Base-by-base conservation (phyloP, 2,797 vertebrate genomes). In the Perodicticus potto region DNA sequence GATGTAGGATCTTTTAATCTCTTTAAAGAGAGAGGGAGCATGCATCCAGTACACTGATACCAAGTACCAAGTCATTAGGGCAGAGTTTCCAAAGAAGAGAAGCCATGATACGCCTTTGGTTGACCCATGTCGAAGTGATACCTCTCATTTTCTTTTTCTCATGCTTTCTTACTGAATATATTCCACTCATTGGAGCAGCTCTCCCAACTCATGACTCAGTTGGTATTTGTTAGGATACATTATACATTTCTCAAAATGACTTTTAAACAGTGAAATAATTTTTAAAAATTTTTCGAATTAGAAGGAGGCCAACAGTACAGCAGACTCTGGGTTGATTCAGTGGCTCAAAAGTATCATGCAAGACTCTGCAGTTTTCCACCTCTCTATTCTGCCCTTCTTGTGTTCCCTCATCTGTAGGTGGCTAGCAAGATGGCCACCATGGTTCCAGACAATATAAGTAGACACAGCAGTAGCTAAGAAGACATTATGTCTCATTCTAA, bases 241-340 rank as follows among this genome's bases (percentile, higher is more conserved):
- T 53, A 86, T 55, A 76, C 22, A 14, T 34, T 67, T 93, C 72
- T 82, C 69, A 74, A 89, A 86, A 76, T 40, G 37, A 23, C 22
- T 92, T 78, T 92, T 78, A 82, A 81, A 57, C 19, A 73, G 32
- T 76, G 9, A 78, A 91, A 32, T 0, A 43, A 67, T 65, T 25
- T 89, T 43, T 76, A 82, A 70, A 49, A 86, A 67, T 84, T 92
- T 92, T 59, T 80, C 43, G 69, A 94, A 82, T 65, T 89, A 63
- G 8, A 93, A 27, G 59, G 80, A 89, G 74, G 49, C 43, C 34
- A 70, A 43, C 69, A 43, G 17, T 63, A 69, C 69, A 49, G 61
- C 27, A 49, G 29, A 81, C 34, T 81, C 20, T 83, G 17, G 20
- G 43, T 34, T 76, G 67, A 70, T 25, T 94, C 78, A 91, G 53